These are phyloP conservation scores for Epinotia demarniana DNA, from an alignment of 2,888 invertebrate species.

Conservation along the genomic window DNA sequence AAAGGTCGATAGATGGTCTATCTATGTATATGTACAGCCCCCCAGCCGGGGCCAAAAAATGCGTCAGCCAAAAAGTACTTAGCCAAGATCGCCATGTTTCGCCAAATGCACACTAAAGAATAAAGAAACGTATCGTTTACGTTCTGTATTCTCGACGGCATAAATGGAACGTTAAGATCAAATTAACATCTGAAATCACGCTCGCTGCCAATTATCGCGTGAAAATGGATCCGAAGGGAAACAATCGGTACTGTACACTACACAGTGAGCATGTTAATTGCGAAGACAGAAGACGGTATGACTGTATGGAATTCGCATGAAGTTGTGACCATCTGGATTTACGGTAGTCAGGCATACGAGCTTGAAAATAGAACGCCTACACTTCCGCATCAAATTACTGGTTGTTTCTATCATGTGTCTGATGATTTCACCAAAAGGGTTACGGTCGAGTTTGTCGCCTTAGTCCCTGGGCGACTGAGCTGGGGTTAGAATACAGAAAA, in stretches of 20 bases:
- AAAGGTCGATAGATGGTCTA: no score
- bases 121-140: no score
- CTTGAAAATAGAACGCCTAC: conserved; percentile 14
- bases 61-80: background rate
- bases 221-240: conserved; percentile 12
- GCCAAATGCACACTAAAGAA: background rate
- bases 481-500: no score
- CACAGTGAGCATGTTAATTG: background rate
- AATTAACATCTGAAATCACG: conserved; percentile 17
- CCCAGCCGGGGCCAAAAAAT: background rate
- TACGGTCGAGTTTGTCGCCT: no score
- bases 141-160: background rate
- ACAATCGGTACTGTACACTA: conserved; percentile 4
- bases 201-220: conserved; percentile 17
- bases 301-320: background rate
- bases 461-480: no score
- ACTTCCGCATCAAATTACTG: conserved; percentile 6
- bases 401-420: background rate
- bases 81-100: background rate
- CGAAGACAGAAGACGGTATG: background rate
- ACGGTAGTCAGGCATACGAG: background rate
- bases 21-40: no score
- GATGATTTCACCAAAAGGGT: background rate
- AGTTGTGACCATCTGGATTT: background rate
- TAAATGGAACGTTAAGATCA: conserved; percentile 14